Conservation (phyloP, 2,797 vertebrate genomes). For the Sebastiscus albofasciatus region DNA sequence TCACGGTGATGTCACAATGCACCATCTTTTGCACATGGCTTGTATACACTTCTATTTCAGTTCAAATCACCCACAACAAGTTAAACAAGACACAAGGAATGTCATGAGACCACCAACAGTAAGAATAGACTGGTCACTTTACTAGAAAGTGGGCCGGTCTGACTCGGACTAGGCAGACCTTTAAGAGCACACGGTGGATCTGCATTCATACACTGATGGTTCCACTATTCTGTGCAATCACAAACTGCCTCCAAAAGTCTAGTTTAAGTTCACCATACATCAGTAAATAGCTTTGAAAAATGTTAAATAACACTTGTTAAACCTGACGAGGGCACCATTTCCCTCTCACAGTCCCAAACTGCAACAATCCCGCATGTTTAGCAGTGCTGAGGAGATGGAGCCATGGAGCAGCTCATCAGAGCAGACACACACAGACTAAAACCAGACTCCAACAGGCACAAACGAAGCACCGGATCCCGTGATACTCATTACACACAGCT, state of each 20-base stretch:
- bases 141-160: not conserved
- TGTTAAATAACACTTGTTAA: not conserved
- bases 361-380: not conserved
- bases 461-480: conserved; percentile 18
- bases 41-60: not conserved
- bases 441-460: not conserved
- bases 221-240: not conserved
- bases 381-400: not conserved
- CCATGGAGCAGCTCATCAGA: too few relatives aligned
- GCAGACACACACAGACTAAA: not conserved
- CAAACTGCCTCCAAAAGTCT: not conserved
- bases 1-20: not conserved
- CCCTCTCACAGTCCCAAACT: not conserved
- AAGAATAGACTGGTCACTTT: not conserved
- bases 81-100: conserved; percentile 14
- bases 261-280: not conserved
- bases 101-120: not conserved
- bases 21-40: not conserved
- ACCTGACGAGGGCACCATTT: not conserved
- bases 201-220: not conserved
- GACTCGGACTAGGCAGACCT: not conserved
- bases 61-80: not conserved
- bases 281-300: too few relatives aligned
- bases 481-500: conserved; percentile 44
- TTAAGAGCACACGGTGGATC: not conserved